phyloP scores from a whole-genome alignment of 2,888 invertebrate genomes.

The Creontiades dilutus region DNA sequence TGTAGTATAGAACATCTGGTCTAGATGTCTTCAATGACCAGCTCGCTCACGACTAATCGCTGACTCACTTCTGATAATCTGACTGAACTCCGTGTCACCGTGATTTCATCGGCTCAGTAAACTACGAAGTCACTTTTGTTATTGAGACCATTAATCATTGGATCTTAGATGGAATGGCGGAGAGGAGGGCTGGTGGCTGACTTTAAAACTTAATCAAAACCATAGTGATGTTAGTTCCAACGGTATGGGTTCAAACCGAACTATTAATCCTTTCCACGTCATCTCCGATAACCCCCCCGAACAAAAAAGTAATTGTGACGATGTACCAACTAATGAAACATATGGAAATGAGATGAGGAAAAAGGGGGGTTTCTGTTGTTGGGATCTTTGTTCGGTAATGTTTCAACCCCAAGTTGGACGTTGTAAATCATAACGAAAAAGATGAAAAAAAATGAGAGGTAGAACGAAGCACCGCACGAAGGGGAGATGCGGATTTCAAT shows the following conservation, averaged over 20 bases:
- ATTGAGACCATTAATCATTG: slow-evolving; percentile 37
- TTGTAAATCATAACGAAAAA: slow-evolving; percentile 55
- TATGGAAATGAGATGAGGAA: slow-evolving; percentile 57
- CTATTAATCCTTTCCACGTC: slow-evolving; percentile 47
- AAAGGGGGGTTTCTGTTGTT: slow-evolving; percentile 24
- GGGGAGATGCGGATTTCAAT: slow-evolving; percentile 24
- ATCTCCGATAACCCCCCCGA: not conserved
- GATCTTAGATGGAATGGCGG: not conserved
- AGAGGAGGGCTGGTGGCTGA: not conserved
- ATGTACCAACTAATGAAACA: slow-evolving; percentile 61
- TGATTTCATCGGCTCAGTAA: slow-evolving; percentile 54
- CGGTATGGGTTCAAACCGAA: not conserved
- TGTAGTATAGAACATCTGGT: too few species aligned
- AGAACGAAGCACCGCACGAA: not conserved
- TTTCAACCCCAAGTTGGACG: slow-evolving; percentile 32
- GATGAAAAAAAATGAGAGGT: not conserved
- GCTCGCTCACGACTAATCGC: not conserved
- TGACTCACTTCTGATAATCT: slow-evolving; percentile 52
- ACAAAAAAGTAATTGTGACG: slow-evolving; percentile 37
- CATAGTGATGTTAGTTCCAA: slow-evolving; percentile 41
- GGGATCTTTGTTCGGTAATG: slow-evolving; percentile 29
- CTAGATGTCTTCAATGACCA: not conserved
- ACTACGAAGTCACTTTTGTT: slow-evolving; percentile 52
- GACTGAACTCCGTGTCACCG: not conserved
- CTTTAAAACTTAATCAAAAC: slow-evolving; percentile 61